Evolutionary conservation across 2,888 invertebrate species (phyloP).

Genomic region (Palloptera scutellata): DNA sequence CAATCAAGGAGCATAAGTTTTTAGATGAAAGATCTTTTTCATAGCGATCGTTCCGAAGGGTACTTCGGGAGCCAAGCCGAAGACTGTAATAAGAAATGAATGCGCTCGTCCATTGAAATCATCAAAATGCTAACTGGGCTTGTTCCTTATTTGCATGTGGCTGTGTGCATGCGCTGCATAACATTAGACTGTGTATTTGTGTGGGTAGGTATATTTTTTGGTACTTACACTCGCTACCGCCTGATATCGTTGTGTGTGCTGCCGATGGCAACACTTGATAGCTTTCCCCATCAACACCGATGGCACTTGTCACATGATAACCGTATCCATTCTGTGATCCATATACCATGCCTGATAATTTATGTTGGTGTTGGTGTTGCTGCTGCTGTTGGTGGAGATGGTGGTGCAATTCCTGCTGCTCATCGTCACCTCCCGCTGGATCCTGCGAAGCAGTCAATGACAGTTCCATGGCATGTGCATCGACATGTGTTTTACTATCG

Average conservation of each 20-base stretch:
- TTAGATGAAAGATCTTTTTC: no score
- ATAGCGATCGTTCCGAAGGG: no score
- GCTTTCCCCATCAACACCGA: constrained; percentile 58
- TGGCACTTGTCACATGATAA: constrained; percentile 60
- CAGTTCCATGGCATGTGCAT: constrained; percentile 52
- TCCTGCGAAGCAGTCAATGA: constrained; percentile 54
- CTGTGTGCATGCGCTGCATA: background rate
- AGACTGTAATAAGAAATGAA: no score
- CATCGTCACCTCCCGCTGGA: constrained; percentile 44
- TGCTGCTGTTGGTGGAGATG: constrained; percentile 39
- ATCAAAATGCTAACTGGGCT: background rate
- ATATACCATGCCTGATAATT: constrained; percentile 36
- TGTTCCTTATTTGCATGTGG: background rate
- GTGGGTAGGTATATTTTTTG: background rate
- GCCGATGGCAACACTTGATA: constrained; percentile 59
- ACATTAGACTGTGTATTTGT: background rate
- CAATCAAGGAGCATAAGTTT: no score
- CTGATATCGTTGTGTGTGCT: constrained; percentile 40
- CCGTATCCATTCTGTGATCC: constrained; percentile 54
- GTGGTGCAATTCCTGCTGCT: constrained; percentile 40
- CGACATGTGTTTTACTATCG: constrained; percentile 53
- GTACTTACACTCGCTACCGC: constrained; percentile 58
- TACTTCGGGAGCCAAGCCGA: no score
- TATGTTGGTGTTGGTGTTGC: constrained; percentile 40
- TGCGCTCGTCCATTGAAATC: no score